Conservation (phyloP, 37 sponge, comb jelly and placozoan genomes). For the Spongilla lacustris region DNA sequence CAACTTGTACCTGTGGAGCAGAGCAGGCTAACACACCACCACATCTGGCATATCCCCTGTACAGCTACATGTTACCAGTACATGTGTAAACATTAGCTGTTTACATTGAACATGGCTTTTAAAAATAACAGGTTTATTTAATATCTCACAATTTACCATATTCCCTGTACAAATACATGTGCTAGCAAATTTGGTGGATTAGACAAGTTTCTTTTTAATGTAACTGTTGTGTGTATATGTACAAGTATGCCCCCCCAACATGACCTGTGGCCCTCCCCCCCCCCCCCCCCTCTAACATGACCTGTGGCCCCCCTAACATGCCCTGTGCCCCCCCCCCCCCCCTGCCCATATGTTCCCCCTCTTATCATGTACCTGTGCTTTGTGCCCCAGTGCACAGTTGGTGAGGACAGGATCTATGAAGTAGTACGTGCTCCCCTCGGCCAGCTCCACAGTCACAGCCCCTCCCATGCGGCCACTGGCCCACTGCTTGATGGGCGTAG, state of each 20-base stretch:
- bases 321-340: neutral
- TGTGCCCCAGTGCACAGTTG: constrained; percentile 55
- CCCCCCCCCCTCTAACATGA: neutral
- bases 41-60: too few relatives aligned
- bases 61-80: too few relatives aligned
- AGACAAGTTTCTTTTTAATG: too few relatives aligned
- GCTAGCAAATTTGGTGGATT: too few relatives aligned
- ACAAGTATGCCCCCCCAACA: too few relatives aligned
- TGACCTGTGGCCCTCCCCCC: neutral
- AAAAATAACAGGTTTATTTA: neutral
- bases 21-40: too few relatives aligned
- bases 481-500: constrained; percentile 16
- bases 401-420: constrained; percentile 69
- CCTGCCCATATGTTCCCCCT: neutral
- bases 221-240: neutral
- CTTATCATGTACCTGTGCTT: constrained; percentile 35
- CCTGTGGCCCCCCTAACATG: neutral
- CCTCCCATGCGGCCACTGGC: constrained; percentile 17
- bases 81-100: too few relatives aligned
- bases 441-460: constrained; percentile 11
- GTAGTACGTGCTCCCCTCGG: constrained; percentile 45
- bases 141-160: too few relatives aligned
- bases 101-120: too few relatives aligned
- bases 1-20: constrained; percentile 61
- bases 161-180: too few relatives aligned